These are phyloP conservation scores for Drosophila parthenogenetica DNA, from an alignment of 2,888 invertebrate species.

Conservation along the genomic window DNA sequence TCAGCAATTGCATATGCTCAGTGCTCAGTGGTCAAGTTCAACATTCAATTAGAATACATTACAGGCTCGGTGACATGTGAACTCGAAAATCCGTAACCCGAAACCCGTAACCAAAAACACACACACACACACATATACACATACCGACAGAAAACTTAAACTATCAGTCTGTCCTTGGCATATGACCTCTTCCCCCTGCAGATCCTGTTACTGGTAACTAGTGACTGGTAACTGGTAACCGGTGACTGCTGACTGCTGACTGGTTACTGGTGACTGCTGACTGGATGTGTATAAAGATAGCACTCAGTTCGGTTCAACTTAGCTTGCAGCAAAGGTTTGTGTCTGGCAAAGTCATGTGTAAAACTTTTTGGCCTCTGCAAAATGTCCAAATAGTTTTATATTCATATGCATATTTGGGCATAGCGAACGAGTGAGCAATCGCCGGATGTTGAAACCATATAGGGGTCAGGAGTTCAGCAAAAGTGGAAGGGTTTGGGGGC, in stretches of 20 bases:
- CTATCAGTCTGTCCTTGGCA: slow-evolving; percentile 51
- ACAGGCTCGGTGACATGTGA: slow-evolving; percentile 74
- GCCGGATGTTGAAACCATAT: slow-evolving; percentile 51
- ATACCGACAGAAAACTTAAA: slow-evolving; percentile 18
- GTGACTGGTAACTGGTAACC: background rate
- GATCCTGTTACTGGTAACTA: background rate
- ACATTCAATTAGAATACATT: slow-evolving; percentile 80
- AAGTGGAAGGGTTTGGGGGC: background rate
- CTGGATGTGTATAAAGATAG: slow-evolving; percentile 36
- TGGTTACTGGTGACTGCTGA: background rate
- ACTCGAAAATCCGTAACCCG: slow-evolving; percentile 12
- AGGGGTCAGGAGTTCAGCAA: background rate
- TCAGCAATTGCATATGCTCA: slow-evolving; percentile 49
- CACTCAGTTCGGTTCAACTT: background rate
- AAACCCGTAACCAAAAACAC: slow-evolving; percentile 25
- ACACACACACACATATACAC: slow-evolving; percentile 2
- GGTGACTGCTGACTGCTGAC: background rate
- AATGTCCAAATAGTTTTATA: slow-evolving; percentile 76
- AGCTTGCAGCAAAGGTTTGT: slow-evolving; percentile 18
- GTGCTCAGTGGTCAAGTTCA: slow-evolving; percentile 69
- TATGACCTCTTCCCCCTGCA: slow-evolving; percentile 39
- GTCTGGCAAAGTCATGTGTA: slow-evolving; percentile 43
- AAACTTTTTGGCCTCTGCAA: slow-evolving; percentile 56
- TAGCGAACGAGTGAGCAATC: slow-evolving; percentile 59
- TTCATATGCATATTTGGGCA: slow-evolving; percentile 76